Evolutionary conservation across 2,888 invertebrate species (phyloP).

Genomic region (Anoplius nigerrimus): DNA sequence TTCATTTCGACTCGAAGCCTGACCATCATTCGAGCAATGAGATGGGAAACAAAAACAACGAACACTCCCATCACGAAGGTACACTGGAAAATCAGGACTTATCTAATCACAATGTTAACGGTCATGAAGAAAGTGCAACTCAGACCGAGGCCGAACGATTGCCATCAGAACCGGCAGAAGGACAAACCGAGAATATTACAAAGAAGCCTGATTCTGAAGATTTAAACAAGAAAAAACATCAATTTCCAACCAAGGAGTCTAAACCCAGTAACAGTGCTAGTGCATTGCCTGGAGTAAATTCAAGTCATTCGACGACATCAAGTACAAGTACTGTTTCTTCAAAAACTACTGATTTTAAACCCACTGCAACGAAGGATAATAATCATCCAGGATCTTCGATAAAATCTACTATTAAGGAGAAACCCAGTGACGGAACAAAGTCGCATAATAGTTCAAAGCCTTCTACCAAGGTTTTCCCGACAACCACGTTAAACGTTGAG

Average conservation of each 20-base stretch:
- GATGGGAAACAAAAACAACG: slow-evolving; percentile 35
- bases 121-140: slow-evolving; percentile 12
- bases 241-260: slow-evolving; percentile 63
- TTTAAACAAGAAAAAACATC: slow-evolving; percentile 57
- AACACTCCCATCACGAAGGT: slow-evolving; percentile 21
- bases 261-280: slow-evolving; percentile 60
- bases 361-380: slow-evolving; percentile 37
- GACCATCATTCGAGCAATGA: slow-evolving; percentile 29
- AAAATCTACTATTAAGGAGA: slow-evolving; percentile 28
- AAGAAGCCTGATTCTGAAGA: slow-evolving; percentile 34
- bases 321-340: slow-evolving; percentile 30
- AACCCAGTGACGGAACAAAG: slow-evolving; percentile 20
- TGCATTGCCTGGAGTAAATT: slow-evolving; percentile 59
- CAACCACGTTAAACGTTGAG: slow-evolving; percentile 66
- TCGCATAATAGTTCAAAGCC: slow-evolving; percentile 10
- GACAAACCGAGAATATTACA: slow-evolving; percentile 13
- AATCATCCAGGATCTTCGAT: slow-evolving; percentile 21
- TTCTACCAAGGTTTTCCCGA: slow-evolving; percentile 33
- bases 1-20: slow-evolving; percentile 39
- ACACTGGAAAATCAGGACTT: not conserved
- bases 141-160: not conserved
- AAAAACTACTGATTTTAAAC: slow-evolving; percentile 39
- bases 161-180: slow-evolving; percentile 19
- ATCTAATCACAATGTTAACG: slow-evolving; percentile 15
- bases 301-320: slow-evolving; percentile 14